phyloP scores from a whole-genome alignment of 2,888 invertebrate genomes.

The Cephus spinipes region DNA sequence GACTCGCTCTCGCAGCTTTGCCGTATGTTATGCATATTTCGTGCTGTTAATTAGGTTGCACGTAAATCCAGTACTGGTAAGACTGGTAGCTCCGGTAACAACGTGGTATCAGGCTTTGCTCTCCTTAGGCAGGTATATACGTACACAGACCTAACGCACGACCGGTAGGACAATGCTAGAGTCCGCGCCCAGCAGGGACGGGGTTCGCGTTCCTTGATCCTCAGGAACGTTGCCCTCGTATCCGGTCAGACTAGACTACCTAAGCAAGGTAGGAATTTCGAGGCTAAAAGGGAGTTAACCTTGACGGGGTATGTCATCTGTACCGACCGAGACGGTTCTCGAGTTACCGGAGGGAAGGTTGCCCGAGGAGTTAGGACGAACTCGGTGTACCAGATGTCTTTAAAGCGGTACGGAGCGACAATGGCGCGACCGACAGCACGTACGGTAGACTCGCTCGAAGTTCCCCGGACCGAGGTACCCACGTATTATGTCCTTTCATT shows the following conservation, averaged over 20 bases:
- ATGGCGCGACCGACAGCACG: neutral
- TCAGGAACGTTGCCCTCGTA: neutral
- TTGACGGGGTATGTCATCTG: conserved; percentile 40
- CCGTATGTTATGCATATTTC: neutral
- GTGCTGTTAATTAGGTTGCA: neutral
- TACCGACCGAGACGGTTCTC: conserved; percentile 39
- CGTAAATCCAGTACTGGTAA: neutral
- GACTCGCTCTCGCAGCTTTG: neutral
- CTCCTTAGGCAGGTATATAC: neutral
- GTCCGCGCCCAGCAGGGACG: neutral
- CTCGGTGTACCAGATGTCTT: neutral
- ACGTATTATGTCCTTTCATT: conserved; percentile 31
- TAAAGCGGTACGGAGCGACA: neutral
- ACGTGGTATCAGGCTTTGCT: neutral
- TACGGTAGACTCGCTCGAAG: neutral
- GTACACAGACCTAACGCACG: neutral
- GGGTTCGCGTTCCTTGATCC: neutral
- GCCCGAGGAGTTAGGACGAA: neutral
- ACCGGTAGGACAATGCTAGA: neutral
- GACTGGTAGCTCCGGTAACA: neutral
- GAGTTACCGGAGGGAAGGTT: conserved; percentile 28
- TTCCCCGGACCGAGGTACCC: neutral
- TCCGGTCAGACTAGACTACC: neutral
- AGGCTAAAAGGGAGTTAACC: conserved; percentile 44
- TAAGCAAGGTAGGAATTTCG: conserved; percentile 19